These are phyloP conservation scores for Chrysolophus pictus DNA, from an alignment of 2,797 vertebrate species.

Conservation along the genomic window DNA sequence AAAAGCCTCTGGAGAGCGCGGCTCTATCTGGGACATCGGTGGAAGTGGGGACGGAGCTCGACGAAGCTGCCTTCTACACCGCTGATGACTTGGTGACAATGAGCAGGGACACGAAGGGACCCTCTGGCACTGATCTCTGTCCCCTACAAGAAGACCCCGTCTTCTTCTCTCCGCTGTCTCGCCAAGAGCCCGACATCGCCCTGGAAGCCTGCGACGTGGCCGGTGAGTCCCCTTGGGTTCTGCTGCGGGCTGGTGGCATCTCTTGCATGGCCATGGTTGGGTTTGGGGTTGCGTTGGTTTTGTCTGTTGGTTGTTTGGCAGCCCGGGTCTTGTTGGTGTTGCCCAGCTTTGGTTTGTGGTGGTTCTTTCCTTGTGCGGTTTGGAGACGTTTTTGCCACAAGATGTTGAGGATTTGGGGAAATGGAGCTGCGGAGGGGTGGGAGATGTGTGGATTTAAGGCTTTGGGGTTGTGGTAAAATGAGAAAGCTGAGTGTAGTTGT, in stretches of 20 bases:
- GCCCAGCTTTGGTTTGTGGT: background rate
- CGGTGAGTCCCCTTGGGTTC: background rate
- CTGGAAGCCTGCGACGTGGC: slow-evolving; percentile 38
- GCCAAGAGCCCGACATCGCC: background rate
- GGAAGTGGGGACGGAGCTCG: background rate
- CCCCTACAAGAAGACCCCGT: background rate
- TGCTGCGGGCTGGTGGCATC: accelerated
- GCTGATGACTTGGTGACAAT: background rate
- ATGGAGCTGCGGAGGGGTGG: accelerated
- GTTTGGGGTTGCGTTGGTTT: background rate
- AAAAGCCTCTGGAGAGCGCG: background rate
- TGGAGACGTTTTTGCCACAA: background rate
- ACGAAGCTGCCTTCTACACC: background rate
- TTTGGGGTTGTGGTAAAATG: background rate
- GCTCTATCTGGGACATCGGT: background rate
- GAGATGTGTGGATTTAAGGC: background rate
- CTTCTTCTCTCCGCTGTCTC: background rate
- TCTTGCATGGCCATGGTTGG: accelerated
- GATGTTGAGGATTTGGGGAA: too few species aligned
- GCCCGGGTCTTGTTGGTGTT: background rate
- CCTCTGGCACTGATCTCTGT: accelerated
- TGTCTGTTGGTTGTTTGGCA: background rate
- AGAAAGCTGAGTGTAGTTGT: background rate
- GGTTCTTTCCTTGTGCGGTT: background rate
- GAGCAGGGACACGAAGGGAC: slow-evolving; percentile 26